A percentile compares a stretch with the other conserved stretches of the same genome.
Conservation (phyloP, 2,797 vertebrate genomes). For the Anguilla obscura region DNA sequence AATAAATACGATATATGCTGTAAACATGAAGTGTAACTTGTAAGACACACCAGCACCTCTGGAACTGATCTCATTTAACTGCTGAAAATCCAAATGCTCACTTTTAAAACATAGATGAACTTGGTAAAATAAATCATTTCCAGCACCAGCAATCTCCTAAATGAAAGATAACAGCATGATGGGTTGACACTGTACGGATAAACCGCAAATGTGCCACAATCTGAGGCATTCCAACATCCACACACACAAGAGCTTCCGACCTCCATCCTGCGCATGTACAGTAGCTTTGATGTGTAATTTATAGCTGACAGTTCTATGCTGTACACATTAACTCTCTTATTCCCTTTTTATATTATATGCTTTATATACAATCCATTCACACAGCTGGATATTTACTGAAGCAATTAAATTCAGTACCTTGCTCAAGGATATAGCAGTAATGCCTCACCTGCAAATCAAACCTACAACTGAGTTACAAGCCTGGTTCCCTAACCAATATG, state of each 20-base stretch:
- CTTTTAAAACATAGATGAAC: neutral
- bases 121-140: neutral
- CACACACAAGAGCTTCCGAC: neutral
- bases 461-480: no score
- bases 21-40: no score
- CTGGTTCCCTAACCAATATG: no score
- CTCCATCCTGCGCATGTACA: neutral
- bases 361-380: no score
- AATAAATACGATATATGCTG: no score
- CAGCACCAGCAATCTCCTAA: neutral
- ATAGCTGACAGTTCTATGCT: no score
- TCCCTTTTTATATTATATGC: no score
- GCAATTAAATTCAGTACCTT: no score
- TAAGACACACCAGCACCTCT: neutral
- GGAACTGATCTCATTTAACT: neutral
- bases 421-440: no score
- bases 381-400: no score
- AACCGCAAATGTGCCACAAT: neutral
- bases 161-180: neutral
- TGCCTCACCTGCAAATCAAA: no score
- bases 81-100: neutral
- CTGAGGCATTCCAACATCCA: neutral
- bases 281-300: no score
- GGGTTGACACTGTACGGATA: neutral
- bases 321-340: neutral